Percentiles rank a stretch among this genome's conserved stretches.
Evolutionary conservation across 2,888 invertebrate genomes (phyloP).

Genomic region (Hofmannophila pseudospretella): DNA sequence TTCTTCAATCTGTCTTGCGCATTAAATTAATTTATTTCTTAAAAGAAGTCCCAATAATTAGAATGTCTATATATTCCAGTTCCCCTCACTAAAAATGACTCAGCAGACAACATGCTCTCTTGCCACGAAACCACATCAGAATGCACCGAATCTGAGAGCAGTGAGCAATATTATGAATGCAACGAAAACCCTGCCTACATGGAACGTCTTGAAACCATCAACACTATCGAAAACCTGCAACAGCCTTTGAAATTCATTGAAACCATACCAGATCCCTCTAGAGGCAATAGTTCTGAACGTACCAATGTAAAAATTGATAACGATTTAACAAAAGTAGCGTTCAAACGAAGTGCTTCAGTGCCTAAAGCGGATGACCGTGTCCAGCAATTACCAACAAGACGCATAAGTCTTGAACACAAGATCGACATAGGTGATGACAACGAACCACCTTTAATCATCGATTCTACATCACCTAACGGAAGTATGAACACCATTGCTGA

Average conservation of each 20-base stretch:
- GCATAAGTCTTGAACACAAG: slow-evolving; percentile 69
- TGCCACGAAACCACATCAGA: slow-evolving; percentile 73
- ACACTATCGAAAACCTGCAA: slow-evolving; percentile 41
- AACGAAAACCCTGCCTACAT: slow-evolving; percentile 52
- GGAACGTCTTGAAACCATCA: slow-evolving; percentile 50
- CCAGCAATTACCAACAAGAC: slow-evolving; percentile 43
- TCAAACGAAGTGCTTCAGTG: slow-evolving; percentile 63
- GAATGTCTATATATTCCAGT: slow-evolving; percentile 37
- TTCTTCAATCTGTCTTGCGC: no score
- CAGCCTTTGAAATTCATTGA: slow-evolving; percentile 48
- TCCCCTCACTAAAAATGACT: slow-evolving; percentile 67
- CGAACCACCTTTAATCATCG: slow-evolving; percentile 69
- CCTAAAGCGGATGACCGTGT: slow-evolving; percentile 62
- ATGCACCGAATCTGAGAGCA: slow-evolving; percentile 73
- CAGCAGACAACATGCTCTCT: slow-evolving; percentile 70
- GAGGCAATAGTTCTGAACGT: slow-evolving; percentile 28
- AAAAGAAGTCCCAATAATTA: neutral
- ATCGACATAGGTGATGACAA: slow-evolving; percentile 71
- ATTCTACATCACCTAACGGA: slow-evolving; percentile 60
- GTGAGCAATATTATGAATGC: slow-evolving; percentile 72
- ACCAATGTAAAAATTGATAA: slow-evolving; percentile 53
- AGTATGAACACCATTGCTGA: slow-evolving; percentile 71
- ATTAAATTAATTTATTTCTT: no score
- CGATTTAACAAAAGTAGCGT: slow-evolving; percentile 62
- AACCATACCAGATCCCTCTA: slow-evolving; percentile 35